Conservation (phyloP, 2,113 vertebrate genomes). For the Hemicordylus capensis region DNA sequence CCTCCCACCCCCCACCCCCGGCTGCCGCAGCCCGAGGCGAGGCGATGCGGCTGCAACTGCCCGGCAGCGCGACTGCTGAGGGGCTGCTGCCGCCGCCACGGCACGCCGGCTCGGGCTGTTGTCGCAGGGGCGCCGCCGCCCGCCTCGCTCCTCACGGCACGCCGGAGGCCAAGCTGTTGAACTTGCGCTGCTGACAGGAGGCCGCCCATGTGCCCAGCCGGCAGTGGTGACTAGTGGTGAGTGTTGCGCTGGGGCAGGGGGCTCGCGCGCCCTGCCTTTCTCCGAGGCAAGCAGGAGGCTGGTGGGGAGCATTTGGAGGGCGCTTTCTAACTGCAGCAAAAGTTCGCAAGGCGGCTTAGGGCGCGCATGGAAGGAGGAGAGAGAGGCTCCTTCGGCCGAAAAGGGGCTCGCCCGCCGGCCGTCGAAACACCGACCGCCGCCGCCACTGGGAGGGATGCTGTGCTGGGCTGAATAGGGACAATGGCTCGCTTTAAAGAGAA, state of each 20-base stretch:
- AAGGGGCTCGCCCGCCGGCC: no score
- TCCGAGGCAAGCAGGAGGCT: neutral
- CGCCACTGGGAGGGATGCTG: no score
- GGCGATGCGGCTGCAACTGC: neutral
- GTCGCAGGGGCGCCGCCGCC: neutral
- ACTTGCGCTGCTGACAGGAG: neutral
- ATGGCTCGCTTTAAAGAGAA: no score
- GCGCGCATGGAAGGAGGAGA: no score
- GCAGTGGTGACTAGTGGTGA: neutral
- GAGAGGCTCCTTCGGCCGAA: no score
- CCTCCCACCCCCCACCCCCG: neutral
- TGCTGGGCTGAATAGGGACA: no score
- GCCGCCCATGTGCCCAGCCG: neutral
- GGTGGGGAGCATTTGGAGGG: no score
- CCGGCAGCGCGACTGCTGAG: neutral
- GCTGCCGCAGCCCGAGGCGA: neutral
- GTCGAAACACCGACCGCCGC: no score
- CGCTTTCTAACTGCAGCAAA: no score
- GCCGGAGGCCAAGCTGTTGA: neutral
- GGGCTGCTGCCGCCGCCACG: neutral
- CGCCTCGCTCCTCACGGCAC: neutral
- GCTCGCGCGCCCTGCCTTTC: neutral
- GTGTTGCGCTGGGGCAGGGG: neutral
- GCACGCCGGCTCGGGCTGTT: slow-evolving; percentile 46
- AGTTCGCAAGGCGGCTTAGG: no score